Evolutionary conservation across 2,888 invertebrate species (phyloP).

Genomic region (Encarsia formosa): DNA sequence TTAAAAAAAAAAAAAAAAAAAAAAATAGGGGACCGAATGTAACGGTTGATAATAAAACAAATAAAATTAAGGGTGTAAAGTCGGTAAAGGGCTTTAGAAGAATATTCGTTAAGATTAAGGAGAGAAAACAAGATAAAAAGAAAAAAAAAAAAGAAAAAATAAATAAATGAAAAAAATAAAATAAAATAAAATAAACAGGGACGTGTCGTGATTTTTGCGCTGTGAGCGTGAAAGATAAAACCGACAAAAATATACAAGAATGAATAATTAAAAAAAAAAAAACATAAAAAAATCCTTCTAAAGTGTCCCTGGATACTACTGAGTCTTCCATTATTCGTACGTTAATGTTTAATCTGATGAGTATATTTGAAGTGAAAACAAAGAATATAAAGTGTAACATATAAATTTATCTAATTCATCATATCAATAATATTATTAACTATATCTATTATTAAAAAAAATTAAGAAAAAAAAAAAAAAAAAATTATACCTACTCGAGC

Average conservation of each 20-base stretch:
- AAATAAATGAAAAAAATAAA: slow-evolving; percentile 19
- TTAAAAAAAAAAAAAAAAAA: slow-evolving; percentile 6
- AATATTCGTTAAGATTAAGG: slow-evolving; percentile 23
- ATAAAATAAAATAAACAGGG: slow-evolving; percentile 18
- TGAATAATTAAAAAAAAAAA: slow-evolving; percentile 7
- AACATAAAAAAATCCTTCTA: slow-evolving; percentile 30
- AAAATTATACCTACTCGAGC: slow-evolving; percentile 21
- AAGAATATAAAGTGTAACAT: slow-evolving; percentile 33
- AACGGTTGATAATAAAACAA: slow-evolving; percentile 31
- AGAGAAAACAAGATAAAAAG: slow-evolving; percentile 22
- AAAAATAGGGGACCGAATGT: slow-evolving; percentile 30
- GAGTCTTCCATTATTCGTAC: slow-evolving; percentile 49
- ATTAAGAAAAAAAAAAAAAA: slow-evolving; percentile 9
- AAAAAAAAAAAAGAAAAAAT: slow-evolving; percentile 13
- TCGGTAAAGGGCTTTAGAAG: slow-evolving; percentile 11
- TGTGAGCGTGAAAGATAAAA: slow-evolving; percentile 2
- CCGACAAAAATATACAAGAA: no score
- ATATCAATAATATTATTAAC: no score
- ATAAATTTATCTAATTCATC: slow-evolving; percentile 35
- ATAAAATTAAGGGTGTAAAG: slow-evolving; percentile 21
- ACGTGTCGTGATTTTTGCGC: slow-evolving; percentile 14
- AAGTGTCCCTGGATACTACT: slow-evolving; percentile 39
- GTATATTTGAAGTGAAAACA: slow-evolving; percentile 33
- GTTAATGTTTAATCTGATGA: slow-evolving; percentile 43
- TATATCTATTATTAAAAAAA: slow-evolving; percentile 29